Base-by-base conservation (phyloP, 2,888 invertebrate genomes). In the Hirtodrosophila confusa region DNA sequence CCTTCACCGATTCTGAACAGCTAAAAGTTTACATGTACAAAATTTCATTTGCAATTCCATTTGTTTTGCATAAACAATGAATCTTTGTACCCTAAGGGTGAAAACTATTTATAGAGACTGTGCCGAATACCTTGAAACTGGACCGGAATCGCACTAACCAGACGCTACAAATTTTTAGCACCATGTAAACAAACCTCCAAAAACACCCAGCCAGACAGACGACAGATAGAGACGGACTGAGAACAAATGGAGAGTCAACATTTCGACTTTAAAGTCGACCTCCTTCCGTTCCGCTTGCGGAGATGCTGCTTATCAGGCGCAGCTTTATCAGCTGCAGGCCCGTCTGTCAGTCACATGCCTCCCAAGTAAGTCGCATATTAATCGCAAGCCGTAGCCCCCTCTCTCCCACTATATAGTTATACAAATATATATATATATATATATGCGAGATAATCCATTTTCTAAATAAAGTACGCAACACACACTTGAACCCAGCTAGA, bases 171-270 rank as follows among this genome's bases (percentile, higher is more conserved):
- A 27, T 37, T 48, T 53, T 68, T 51, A 29, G 51, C 54, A 36
- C 35, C 44, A 44, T 76, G 80, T 80, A 80, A 80, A 86, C 74
- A 80, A 84, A 86, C 86, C 67, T 86, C 74, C 75, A 58, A 61
- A 31, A 80, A 58, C 56, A 48, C 44, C 31, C 17, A 17, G 57
- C 17, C 10, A 33, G 47, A 49, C 45, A 62, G 31, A 31, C 8
- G 55, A 71, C 61, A 69, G 1, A 40, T 2, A 41, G 29, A 40
- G 29, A n/a, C 10, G 57, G 17, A 53, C 27, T 8, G 29, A 43
- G 39, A 51, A 53, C 12, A 36, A 11, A 39, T 60, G 37, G 31
- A 29, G 23, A 33, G 29, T 11, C 33, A 36, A n/a, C 6, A n/a
- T 27, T 47, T 40, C 49, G 35, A 27, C 24, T 33, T 48, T 43